phyloP scores from a whole-genome alignment of 2,888 invertebrate species.

The Acleris emargana region DNA sequence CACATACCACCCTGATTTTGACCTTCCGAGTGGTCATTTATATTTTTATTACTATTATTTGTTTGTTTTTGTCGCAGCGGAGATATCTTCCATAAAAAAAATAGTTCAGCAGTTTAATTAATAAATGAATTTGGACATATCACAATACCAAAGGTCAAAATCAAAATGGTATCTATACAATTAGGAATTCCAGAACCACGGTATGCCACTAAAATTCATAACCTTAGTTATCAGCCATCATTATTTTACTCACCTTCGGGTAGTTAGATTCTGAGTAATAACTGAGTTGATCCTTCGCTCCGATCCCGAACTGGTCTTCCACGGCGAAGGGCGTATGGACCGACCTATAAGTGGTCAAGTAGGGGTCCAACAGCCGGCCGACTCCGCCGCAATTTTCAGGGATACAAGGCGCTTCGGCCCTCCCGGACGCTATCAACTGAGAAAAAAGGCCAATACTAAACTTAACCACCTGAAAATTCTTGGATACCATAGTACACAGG shows the following conservation, averaged over 20 bases:
- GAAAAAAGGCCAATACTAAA: neutral
- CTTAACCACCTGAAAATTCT: too few relatives aligned
- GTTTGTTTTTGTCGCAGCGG: too few relatives aligned
- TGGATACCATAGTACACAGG: too few relatives aligned
- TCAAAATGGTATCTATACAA: too few relatives aligned
- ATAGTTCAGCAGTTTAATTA: neutral
- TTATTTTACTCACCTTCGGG: conserved; percentile 58
- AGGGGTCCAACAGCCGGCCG: conserved; percentile 67
- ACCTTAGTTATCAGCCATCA: too few relatives aligned
- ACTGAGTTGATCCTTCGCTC: conserved; percentile 75
- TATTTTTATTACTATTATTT: too few relatives aligned
- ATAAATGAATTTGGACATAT: neutral
- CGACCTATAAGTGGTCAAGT: conserved; percentile 65
- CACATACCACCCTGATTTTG: too few relatives aligned
- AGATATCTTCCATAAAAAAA: too few relatives aligned
- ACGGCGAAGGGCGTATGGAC: conserved; percentile 62
- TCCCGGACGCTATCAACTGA: conserved; percentile 62
- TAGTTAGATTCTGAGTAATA: conserved; percentile 66
- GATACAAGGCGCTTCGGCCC: conserved; percentile 69
- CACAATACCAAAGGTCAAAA: too few relatives aligned
- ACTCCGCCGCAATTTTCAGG: conserved; percentile 60
- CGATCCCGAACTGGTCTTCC: conserved; percentile 71
- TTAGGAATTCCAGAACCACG: too few relatives aligned
- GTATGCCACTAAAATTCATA: too few relatives aligned
- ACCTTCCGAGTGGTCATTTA: too few relatives aligned